A percentile compares a stretch with the other conserved stretches of the same genome.
These are phyloP conservation scores for Aphelinus atriplicis DNA, from an alignment of 1,140 invertebrate genomes.

Conservation along the genomic window DNA sequence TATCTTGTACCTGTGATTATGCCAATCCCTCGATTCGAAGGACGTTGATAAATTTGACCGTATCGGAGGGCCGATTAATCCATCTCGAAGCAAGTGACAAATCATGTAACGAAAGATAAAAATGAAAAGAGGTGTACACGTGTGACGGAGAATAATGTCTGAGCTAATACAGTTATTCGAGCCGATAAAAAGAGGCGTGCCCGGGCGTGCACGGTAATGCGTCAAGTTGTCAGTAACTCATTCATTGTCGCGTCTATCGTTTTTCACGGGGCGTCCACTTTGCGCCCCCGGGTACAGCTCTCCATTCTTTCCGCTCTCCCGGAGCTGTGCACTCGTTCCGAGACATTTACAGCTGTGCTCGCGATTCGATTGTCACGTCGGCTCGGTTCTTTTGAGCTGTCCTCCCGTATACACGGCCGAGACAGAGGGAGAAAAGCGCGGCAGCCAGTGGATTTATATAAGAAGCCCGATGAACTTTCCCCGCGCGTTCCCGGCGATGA, in stretches of 20 bases:
- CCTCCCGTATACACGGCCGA: background rate
- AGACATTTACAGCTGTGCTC: conserved; percentile 23
- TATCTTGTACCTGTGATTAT: too few relatives aligned
- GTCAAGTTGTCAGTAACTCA: conserved; percentile 17
- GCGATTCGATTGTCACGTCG: conserved; percentile 30
- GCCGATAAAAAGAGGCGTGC: background rate
- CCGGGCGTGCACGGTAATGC: background rate
- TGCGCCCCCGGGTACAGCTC: background rate
- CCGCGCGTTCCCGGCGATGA: conserved; percentile 6
- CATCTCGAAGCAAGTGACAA: too few relatives aligned
- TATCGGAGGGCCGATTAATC: too few relatives aligned
- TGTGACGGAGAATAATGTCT: too few relatives aligned
- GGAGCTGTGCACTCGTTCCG: conserved; percentile 10
- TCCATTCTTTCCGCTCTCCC: background rate
- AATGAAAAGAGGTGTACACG: too few relatives aligned
- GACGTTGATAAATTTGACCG: too few relatives aligned
- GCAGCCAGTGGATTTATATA: conserved; percentile 13
- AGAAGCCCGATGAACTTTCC: conserved; percentile 26
- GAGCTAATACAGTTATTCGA: background rate
- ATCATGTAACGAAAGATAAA: too few relatives aligned
- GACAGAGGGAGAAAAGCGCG: background rate
- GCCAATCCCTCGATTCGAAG: too few relatives aligned
- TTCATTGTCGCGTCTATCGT: conserved; percentile 1
- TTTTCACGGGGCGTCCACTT: background rate
- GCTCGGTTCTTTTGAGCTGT: conserved; percentile 14